Evolutionary conservation across 1,140 invertebrate genomes (phyloP), one percentile per base, ranked within the genome.

Genomic region (Chelonus insularis): DNA sequence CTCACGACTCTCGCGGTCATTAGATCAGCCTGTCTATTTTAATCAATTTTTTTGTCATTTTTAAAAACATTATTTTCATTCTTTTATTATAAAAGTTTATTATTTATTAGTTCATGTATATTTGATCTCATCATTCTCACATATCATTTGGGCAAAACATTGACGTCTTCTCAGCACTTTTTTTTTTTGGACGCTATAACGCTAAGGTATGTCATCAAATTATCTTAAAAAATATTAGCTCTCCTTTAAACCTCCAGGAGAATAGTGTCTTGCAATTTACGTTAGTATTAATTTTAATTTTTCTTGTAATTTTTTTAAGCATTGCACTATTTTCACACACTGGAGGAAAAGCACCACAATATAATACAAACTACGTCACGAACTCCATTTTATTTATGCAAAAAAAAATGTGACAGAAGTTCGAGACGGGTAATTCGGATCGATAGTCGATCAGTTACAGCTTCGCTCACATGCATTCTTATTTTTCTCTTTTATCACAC

Each of bases 341-440:
- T 62, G 36, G 60, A 67, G 66, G 70, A 63, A 72, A 76, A 76
- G 73, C 74, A 75, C 73, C 74, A 73, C 69, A 66, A 66, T 72
- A 73, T 73, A 64, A 67, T 73, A 72, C 72, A 71, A 67, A 68
- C 32, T 32, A 58, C 47, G n/a, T 58, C 41, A 21, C 21, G 29
- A 57, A 8, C 23, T 57, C 12, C 4, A 18, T 45, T 14, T 8
- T 45, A 16, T 45, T 45, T 45, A 18, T 45, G 25, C 16, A 16
- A 5, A 16, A 11, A 34, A 25, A 34, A n/a, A 48, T n/a, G 23
- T 23, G 5, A 25, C 8, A 34, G 43, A 14, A 45, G 16, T 45
- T 45, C 16, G 18, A 45, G 14, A 45, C 43, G 43, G 36, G 43
- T 36, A 52, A 52, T 52, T 52, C 50, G 50, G 50, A 52, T 52